Percentiles rank a stretch among this genome's conserved stretches.
phyloP scores from a whole-genome alignment of 2,888 invertebrate species.

The Eremobia ochroleuca region DNA sequence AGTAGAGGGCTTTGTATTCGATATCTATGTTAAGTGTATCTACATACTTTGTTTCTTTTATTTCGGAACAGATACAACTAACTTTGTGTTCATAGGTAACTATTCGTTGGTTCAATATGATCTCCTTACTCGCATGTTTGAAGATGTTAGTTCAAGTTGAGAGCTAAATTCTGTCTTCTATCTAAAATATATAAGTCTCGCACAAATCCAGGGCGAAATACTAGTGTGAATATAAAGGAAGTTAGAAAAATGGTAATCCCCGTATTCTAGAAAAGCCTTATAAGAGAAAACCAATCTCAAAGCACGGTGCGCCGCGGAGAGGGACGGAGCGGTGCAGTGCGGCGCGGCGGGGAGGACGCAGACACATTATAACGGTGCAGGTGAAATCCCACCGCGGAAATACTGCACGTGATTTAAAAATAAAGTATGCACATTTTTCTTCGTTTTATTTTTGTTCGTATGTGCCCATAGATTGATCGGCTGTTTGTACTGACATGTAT shows the following conservation, averaged over 20 bases:
- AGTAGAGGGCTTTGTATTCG: background rate
- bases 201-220: slow-evolving; percentile 9
- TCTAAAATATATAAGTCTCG: slow-evolving; percentile 15
- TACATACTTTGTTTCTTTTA: background rate
- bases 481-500: background rate
- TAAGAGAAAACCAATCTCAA: slow-evolving; percentile 60
- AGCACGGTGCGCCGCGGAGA: background rate
- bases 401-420: slow-evolving; percentile 28
- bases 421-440: slow-evolving; percentile 7
- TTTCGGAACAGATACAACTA: too few relatives aligned
- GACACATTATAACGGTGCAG: slow-evolving; percentile 36
- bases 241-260: slow-evolving; percentile 54
- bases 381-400: slow-evolving; percentile 18
- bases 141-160: background rate
- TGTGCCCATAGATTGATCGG: too few relatives aligned
- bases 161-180: slow-evolving; percentile 16
- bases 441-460: too few relatives aligned
- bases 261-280: slow-evolving; percentile 47
- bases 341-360: background rate
- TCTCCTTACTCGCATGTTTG: background rate
- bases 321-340: background rate
- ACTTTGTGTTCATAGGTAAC: background rate
- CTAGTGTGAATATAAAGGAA: slow-evolving; percentile 46
- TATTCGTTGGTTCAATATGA: background rate
- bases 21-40: background rate